These are phyloP conservation scores for Pseudomyrmex flavicornis DNA, from an alignment of 1,140 invertebrate species.

Conservation along the genomic window DNA sequence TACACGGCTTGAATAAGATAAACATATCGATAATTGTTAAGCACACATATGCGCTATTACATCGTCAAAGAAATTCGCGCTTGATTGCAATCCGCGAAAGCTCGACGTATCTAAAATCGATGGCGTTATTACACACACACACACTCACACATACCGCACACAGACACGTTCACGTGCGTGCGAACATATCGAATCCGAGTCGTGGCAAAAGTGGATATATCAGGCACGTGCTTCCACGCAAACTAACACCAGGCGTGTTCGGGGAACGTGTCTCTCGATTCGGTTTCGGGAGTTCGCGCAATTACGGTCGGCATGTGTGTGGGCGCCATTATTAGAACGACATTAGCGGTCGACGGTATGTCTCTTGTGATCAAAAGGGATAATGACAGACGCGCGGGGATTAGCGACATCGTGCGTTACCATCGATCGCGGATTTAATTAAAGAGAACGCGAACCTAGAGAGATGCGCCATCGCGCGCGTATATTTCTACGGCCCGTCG, in stretches of 20 bases:
- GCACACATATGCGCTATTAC: slow-evolving; percentile 5
- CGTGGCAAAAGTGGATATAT: slow-evolving; percentile 29
- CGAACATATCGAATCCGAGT: not conserved
- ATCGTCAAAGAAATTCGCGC: slow-evolving; percentile 27
- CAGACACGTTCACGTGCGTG: not conserved
- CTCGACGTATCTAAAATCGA: slow-evolving; percentile 41
- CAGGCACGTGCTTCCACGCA: slow-evolving; percentile 8
- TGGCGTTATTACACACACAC: not conserved
- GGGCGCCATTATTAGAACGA: slow-evolving; percentile 70
- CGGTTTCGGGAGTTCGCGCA: slow-evolving; percentile 64
- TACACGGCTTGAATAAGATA: slow-evolving; percentile 10
- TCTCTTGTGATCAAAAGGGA: slow-evolving; percentile 73
- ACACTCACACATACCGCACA: not conserved
- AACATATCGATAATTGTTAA: slow-evolving; percentile 9
- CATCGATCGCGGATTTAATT: slow-evolving; percentile 74
- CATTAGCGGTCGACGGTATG: slow-evolving; percentile 67
- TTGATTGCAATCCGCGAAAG: slow-evolving; percentile 19
- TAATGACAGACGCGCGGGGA: slow-evolving; percentile 70
- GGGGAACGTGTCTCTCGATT: slow-evolving; percentile 50
- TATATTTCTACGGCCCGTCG: slow-evolving; percentile 32
- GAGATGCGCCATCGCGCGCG: slow-evolving; percentile 8
- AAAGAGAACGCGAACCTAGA: slow-evolving; percentile 61
- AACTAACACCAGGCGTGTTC: slow-evolving; percentile 34
- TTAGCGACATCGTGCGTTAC: slow-evolving; percentile 64
- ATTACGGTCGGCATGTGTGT: slow-evolving; percentile 46